These are phyloP conservation scores for Glyphotaelius pellucidus DNA, from an alignment of 2,888 invertebrate species.

Conservation along the genomic window DNA sequence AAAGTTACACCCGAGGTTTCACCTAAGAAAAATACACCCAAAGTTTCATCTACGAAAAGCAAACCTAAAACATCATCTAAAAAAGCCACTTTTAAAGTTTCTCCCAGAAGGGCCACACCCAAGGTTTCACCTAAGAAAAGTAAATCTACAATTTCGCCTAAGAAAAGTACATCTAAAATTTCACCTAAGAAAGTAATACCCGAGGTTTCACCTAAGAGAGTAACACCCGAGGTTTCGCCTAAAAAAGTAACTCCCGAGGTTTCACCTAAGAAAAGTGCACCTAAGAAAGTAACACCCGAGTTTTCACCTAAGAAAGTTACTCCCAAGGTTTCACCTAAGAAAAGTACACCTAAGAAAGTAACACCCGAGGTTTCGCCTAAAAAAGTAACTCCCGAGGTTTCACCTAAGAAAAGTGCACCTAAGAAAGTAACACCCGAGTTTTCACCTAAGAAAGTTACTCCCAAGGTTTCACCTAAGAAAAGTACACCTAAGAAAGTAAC, in stretches of 20 bases:
- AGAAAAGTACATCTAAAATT: neutral
- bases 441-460: neutral
- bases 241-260: neutral
- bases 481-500: neutral
- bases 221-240: neutral
- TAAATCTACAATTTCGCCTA: neutral
- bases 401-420: neutral
- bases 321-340: too few relatives aligned
- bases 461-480: neutral
- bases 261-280: neutral
- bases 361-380: neutral
- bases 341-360: neutral
- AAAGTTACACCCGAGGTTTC: neutral
- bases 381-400: neutral
- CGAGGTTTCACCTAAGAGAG: neutral
- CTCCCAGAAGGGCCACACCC: neutral
- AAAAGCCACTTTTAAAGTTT: neutral
- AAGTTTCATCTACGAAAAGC: too few relatives aligned
- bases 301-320: neutral
- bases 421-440: too few relatives aligned
- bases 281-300: neutral
- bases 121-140: neutral
- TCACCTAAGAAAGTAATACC: neutral
- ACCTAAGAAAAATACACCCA: too few relatives aligned
- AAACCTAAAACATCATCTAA: slow-evolving; percentile 31